Evolutionary conservation across 2,113 vertebrate genomes (phyloP), one percentile per base, ranked within the genome.

Genomic region (Urocolius indicus): DNA sequence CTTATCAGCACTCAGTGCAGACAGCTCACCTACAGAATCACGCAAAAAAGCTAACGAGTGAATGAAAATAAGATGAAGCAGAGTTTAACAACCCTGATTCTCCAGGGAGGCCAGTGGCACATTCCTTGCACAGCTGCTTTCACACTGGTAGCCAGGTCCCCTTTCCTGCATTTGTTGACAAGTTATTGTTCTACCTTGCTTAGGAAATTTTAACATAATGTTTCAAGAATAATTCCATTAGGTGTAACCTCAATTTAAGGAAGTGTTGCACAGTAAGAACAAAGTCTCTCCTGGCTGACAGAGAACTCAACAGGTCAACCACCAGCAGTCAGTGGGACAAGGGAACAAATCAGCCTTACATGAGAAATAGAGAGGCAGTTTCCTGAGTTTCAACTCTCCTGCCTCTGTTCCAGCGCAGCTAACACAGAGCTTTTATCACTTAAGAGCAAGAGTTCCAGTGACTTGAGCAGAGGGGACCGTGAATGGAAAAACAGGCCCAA

Each of bases 81-180:
- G 62, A 79, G 14, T 41, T 84, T 73, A 77, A 79, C 77, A 48
- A n/a, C 69, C 34, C 57, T 62, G 67, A 51, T 8, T 94, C 90
- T 68, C 89, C 52, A 48, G 83, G 48, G 96, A 97, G 74, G 29
- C 52, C 68, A 66, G 27, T 4, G 11, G 59, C 65, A 86, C 78
- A 87, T 89, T 97, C 94, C 77, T 87, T 51, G 52, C 15, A 46
- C 86, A 94, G 96, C 94, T 97, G 94, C 69, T 94, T 85, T 83
- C 18, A 5, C 58, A 54, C 9, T 52, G 92, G 87, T 49, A 95
- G 87, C 43, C 41, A 89, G 67, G 84, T 51, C 69, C 90, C 90
- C 80, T 58, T 97, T 97, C 96, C 96, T 96, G 86, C 63, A 52
- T 97, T 97, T 98, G 93, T 96, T 96, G 85, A 93, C 79, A 90